Evolutionary conservation across 2,888 invertebrate genomes (phyloP).

Genomic region (Anarsia innoxiella): DNA sequence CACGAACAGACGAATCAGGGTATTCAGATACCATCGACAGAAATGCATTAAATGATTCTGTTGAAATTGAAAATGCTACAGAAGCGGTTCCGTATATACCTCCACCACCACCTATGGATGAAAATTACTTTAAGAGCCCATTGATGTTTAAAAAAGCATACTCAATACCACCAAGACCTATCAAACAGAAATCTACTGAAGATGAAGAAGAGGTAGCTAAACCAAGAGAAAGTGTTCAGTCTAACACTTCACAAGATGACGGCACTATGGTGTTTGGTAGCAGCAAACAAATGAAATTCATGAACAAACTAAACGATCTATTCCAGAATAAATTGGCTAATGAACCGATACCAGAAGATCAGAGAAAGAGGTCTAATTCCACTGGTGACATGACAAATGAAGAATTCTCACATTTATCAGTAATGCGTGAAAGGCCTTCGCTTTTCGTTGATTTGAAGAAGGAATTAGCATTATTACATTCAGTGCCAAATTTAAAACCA

Average conservation of each 20-base stretch:
- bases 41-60: conserved; percentile 40
- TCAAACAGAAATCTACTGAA: conserved; percentile 17
- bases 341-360: conserved; percentile 36
- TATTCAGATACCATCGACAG: conserved; percentile 64
- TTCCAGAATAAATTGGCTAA: conserved; percentile 48
- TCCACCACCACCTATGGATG: conserved; percentile 58
- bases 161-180: conserved; percentile 32
- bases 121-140: conserved; percentile 17
- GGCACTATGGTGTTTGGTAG: conserved; percentile 49
- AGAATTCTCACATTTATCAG: conserved; percentile 28
- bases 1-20: conserved; percentile 63
- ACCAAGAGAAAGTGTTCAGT: conserved; percentile 41
- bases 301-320: conserved; percentile 58
- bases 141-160: conserved; percentile 31
- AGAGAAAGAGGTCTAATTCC: conserved; percentile 51
- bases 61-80: conserved; percentile 35
- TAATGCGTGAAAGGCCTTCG: conserved; percentile 34
- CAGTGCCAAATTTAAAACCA: conserved; percentile 6
- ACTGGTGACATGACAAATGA: conserved; percentile 44
- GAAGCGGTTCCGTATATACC: conserved; percentile 47
- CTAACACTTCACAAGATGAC: conserved; percentile 41
- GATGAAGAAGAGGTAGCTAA: conserved; percentile 27
- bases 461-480: conserved; percentile 43
- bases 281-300: conserved; percentile 51
- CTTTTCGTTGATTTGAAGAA: conserved; percentile 54